Conservation (phyloP, 2,888 invertebrate genomes). For the Pocota personata region DNA sequence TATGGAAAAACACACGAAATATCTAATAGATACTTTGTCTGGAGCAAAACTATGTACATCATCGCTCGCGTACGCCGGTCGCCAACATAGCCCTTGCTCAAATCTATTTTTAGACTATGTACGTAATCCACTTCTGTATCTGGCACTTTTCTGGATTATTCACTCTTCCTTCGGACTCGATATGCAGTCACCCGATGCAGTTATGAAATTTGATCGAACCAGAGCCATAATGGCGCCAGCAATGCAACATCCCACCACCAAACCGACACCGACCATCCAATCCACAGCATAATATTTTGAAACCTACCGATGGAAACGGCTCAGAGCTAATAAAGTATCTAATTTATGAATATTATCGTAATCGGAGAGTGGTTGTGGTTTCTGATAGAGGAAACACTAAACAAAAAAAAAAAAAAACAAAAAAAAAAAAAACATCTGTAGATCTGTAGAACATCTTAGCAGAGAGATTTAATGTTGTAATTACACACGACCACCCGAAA, state of each 20-base stretch:
- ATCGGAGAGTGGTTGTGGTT: constrained; percentile 68
- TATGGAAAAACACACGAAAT: constrained; percentile 58
- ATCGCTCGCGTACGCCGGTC: not conserved
- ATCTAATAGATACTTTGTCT: constrained; percentile 64
- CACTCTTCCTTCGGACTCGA: constrained; percentile 24
- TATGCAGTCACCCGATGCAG: constrained; percentile 71
- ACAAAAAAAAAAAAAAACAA: constrained; percentile 16
- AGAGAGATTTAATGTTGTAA: constrained; percentile 68
- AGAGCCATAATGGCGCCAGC: constrained; percentile 70
- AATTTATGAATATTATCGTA: constrained; percentile 71
- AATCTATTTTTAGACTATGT: constrained; percentile 53
- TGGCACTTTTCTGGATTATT: constrained; percentile 10
- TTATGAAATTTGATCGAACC: constrained; percentile 73
- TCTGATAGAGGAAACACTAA: not conserved
- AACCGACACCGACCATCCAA: not conserved
- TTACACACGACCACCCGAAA: constrained; percentile 71
- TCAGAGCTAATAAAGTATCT: constrained; percentile 69
- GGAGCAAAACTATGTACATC: constrained; percentile 45
- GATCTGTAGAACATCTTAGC: constrained; percentile 62
- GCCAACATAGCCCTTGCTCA: constrained; percentile 20
- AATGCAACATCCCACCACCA: constrained; percentile 19
- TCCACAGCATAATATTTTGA: constrained; percentile 44
- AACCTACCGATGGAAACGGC: constrained; percentile 51
- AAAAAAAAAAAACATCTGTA: constrained; percentile 45
- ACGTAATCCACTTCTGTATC: constrained; percentile 4